Evolutionary conservation across 2,113 vertebrate genomes (phyloP).

Genomic region (Psilopogon haemacephalus): DNA sequence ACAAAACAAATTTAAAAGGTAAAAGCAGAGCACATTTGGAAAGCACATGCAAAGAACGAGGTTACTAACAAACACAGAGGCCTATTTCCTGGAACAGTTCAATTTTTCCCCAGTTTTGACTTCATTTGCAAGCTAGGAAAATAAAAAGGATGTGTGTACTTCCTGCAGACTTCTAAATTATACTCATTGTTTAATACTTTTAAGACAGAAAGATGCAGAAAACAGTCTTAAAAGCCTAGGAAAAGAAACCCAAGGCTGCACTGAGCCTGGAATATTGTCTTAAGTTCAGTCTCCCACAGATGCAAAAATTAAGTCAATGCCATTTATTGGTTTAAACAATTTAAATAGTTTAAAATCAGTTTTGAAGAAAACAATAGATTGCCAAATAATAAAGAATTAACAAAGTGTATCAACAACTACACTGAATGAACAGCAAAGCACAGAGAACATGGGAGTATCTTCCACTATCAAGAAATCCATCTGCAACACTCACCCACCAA

Average conservation of each 20-base stretch:
- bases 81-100: slow-evolving; percentile 2
- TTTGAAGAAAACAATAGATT: background rate
- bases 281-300: background rate
- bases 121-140: background rate
- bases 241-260: background rate
- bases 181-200: background rate
- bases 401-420: background rate
- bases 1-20: background rate
- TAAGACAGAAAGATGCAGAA: background rate
- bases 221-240: background rate
- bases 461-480: background rate
- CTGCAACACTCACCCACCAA: background rate
- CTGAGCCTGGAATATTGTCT: background rate
- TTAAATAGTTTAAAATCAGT: background rate
- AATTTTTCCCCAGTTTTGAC: background rate
- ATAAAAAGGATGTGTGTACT: background rate
- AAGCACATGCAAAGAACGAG: background rate
- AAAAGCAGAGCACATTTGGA: background rate
- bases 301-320: background rate
- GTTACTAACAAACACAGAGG: background rate
- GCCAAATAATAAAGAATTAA: background rate
- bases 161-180: slow-evolving; percentile 3
- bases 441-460: background rate
- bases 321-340: background rate
- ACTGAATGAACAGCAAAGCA: background rate